These are phyloP conservation scores for Porites cylindrica DNA, from an alignment of 92 coral and sea anemone genomes.

Conservation along the genomic window DNA sequence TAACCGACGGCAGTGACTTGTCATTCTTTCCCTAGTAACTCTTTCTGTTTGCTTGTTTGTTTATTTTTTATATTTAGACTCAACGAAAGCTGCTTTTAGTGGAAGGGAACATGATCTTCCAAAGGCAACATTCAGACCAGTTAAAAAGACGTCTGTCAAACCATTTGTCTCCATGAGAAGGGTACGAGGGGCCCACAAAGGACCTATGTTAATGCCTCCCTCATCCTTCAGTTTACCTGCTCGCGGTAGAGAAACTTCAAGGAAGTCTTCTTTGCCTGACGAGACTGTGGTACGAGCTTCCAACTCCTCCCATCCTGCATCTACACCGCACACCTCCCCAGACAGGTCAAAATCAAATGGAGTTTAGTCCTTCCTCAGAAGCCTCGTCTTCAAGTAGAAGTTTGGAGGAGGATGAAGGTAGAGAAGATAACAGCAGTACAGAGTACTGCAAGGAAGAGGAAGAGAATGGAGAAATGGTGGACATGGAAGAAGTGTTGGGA, in stretches of 20 bases:
- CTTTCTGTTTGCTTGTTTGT: too few species aligned
- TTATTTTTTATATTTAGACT: not conserved
- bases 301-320: constrained; percentile 27
- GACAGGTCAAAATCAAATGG: constrained; percentile 34
- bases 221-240: constrained; percentile 54
- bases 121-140: not conserved
- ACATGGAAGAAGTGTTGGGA: too few species aligned
- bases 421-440: not conserved
- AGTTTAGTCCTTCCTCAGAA: constrained; percentile 19
- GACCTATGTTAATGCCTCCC: constrained; percentile 59
- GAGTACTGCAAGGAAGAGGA: not conserved
- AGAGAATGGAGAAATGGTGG: too few species aligned
- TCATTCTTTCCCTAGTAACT: too few species aligned
- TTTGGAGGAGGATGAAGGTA: constrained; percentile 7
- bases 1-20: too few species aligned
- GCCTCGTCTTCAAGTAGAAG: constrained; percentile 17
- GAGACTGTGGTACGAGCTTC: constrained; percentile 28
- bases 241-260: constrained; percentile 7
- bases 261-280: constrained; percentile 3
- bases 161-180: not conserved
- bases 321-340: constrained; percentile 51
- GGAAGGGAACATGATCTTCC: not conserved
- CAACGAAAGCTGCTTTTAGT: not conserved
- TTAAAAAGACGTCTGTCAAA: not conserved
- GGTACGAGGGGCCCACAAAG: not conserved